A percentile compares a stretch with the other conserved stretches of the same genome.
Conservation (phyloP, 2,888 invertebrate species). For the Epicampocera succincta region DNA sequence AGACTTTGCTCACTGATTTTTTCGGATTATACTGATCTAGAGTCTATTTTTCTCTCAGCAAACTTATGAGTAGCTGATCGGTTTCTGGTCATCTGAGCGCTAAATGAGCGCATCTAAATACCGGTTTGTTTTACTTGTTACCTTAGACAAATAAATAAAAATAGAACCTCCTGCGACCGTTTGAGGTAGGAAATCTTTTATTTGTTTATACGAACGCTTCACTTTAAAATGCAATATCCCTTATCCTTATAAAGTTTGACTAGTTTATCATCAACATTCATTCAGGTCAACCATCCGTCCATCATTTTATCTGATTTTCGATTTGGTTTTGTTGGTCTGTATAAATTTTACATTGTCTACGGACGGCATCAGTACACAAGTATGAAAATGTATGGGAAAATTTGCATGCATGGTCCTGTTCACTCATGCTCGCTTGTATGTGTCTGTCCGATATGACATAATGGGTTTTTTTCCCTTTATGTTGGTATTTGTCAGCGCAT, state of each 20-base stretch:
- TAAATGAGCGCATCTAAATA: no score
- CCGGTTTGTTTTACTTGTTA: no score
- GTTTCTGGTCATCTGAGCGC: no score
- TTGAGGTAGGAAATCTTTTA: no score
- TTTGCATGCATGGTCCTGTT: no score
- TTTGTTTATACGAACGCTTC: not conserved
- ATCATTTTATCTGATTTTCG: constrained; percentile 50
- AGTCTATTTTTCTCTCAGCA: no score
- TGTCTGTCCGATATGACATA: not conserved
- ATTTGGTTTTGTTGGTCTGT: constrained; percentile 41
- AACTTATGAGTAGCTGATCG: no score
- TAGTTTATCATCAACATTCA: constrained; percentile 44
- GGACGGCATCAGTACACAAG: not conserved
- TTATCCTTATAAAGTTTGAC: constrained; percentile 53
- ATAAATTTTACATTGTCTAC: constrained; percentile 39
- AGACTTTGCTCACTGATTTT: no score
- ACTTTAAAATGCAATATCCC: constrained; percentile 54
- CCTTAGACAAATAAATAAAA: no score
- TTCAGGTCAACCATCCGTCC: constrained; percentile 27
- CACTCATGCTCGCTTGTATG: not conserved
- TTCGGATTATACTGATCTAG: no score
- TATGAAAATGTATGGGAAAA: not conserved
- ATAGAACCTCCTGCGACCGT: no score
- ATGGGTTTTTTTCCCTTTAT: constrained; percentile 1
- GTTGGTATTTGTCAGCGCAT: no score